These are phyloP conservation scores for Alectoris magna DNA, from an alignment of 2,797 vertebrate species.

Conservation along the genomic window DNA sequence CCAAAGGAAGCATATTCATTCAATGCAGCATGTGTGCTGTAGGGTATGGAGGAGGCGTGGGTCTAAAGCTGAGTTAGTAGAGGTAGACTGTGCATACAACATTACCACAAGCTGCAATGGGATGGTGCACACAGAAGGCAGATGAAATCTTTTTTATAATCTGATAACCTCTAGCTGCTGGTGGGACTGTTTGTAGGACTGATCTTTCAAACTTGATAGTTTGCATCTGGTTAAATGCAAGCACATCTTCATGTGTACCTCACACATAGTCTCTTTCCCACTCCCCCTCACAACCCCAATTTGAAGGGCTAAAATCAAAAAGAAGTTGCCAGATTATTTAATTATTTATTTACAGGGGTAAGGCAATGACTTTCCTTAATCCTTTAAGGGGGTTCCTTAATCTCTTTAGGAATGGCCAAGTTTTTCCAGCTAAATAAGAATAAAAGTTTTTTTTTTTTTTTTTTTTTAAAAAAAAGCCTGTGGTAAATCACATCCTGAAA, in stretches of 20 bases:
- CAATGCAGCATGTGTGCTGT: accelerated
- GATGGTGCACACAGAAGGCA: accelerated
- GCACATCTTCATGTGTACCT: background rate
- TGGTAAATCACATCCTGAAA: background rate
- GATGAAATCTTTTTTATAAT: background rate
- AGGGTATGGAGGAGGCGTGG: background rate
- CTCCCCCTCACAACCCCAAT: accelerated
- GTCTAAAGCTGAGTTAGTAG: background rate
- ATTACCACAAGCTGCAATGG: background rate
- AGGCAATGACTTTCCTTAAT: background rate
- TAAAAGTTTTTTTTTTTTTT: background rate
- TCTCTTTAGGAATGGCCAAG: background rate
- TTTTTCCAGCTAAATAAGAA: background rate
- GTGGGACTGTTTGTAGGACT: background rate
- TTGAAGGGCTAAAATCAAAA: background rate
- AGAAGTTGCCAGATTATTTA: background rate
- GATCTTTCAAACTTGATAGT: background rate
- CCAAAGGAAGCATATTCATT: background rate
- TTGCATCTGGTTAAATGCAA: background rate
- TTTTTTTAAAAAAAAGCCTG: too few relatives aligned
- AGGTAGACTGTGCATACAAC: background rate
- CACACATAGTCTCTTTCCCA: background rate
- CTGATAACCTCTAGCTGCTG: background rate
- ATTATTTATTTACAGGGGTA: background rate
- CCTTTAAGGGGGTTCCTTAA: background rate